Evolutionary conservation across 2,113 vertebrate genomes (phyloP), one percentile per base, ranked within the genome.

Genomic region (Hippocampus barbouri): DNA sequence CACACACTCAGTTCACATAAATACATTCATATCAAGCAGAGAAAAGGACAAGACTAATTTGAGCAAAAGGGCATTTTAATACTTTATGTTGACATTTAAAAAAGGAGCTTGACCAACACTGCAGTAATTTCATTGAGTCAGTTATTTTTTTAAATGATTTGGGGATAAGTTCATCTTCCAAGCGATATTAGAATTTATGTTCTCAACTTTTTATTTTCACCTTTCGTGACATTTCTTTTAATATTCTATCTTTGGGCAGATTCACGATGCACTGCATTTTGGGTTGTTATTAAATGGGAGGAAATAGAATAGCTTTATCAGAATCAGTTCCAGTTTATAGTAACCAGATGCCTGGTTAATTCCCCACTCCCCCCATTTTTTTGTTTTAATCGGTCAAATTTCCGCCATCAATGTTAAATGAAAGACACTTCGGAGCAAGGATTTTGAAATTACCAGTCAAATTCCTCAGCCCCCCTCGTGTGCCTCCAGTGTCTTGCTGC

Each of bases 41-140:
- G 59, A 18, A 61, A 61, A 61, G 59, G 27, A 61, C 59, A 61
- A 60, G 25, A 18, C 59, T 60, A 60, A 61, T 61, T 30, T 61
- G 59, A 34, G 15, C 27, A 61, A 61, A 61, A 61, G 59, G 59
- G 27, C 59, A 61, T 61, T 61, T 59, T 15, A 61, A 61, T 61
- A 61, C 30, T 61, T 61, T 34, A 61, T 34, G 59, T 8, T 34
- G 59, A 61, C 59, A 61, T 61, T 61, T 61, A 61, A 14, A 61
- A 61, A 34, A 34, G 7, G 59, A 30, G 59, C 59, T 18, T 61
- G 5, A 61, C 15, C 59, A 20, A 8, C 27, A 20, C 30, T 5
- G 59, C 16, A 8, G 27, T 34, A 6, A 34, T 61, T 34, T 61
- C 6, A 61, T 61, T 61, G 15, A 34, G 59, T 61, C 59, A 18